Conservation (phyloP, 2,113 vertebrate species). For the Pelodiscus sinensis region DNA sequence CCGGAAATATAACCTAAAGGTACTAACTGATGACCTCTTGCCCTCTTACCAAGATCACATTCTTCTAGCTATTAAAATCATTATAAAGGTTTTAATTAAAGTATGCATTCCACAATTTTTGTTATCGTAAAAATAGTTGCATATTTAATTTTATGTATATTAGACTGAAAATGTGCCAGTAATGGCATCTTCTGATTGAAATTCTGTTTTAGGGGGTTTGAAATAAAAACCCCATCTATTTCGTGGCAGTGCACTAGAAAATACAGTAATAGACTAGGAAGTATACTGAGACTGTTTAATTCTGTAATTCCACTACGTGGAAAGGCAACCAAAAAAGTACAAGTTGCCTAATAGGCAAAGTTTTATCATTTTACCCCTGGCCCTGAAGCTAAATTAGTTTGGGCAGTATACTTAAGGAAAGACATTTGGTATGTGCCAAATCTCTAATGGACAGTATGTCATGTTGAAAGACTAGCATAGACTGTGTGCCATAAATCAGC, state of each 20-base stretch:
- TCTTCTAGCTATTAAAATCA: background rate
- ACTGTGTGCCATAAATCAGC: slow-evolving; percentile 41
- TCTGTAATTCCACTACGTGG: background rate
- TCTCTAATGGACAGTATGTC: slow-evolving; percentile 24
- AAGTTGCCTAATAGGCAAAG: background rate
- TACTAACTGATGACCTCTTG: background rate
- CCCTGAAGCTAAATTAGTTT: slow-evolving; percentile 49
- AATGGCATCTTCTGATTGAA: slow-evolving; percentile 9
- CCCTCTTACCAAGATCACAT: background rate
- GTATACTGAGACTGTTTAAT: background rate
- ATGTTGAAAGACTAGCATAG: background rate
- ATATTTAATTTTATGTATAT: background rate
- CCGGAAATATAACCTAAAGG: background rate
- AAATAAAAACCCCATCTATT: background rate
- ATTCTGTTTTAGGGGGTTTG: background rate
- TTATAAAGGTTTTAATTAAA: background rate
- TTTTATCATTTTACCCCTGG: slow-evolving; percentile 45
- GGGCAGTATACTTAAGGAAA: slow-evolving; percentile 15
- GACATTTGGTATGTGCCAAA: slow-evolving; percentile 30
- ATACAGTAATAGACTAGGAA: background rate
- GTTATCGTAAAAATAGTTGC: background rate
- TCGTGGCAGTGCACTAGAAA: background rate
- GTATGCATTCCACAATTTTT: background rate
- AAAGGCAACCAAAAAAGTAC: background rate
- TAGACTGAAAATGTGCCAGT: background rate